Percentiles rank a stretch among this genome's conserved stretches.
phyloP scores from a whole-genome alignment of 2,113 vertebrate species.

The Panthera uncia region DNA sequence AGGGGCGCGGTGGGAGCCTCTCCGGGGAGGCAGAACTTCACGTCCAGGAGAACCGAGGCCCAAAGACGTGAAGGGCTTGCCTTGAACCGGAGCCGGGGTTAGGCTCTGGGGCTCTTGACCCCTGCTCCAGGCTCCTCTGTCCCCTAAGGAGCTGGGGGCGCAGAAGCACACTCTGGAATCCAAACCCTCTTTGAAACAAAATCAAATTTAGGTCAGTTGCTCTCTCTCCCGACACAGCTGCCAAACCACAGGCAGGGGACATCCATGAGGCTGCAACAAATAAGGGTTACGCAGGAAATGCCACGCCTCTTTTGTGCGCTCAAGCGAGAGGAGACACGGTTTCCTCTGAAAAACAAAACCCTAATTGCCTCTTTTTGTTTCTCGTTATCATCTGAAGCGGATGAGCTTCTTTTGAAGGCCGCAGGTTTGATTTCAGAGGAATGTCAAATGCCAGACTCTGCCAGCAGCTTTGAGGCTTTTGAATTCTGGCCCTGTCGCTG shows the following conservation, averaged over 20 bases:
- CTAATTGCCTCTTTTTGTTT: slow-evolving; percentile 1
- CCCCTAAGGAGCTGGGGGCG: not conserved
- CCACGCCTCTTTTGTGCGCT: not conserved
- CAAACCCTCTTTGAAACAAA: slow-evolving; percentile 20
- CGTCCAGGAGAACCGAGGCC: not conserved
- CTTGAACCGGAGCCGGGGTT: not conserved
- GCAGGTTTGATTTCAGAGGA: slow-evolving; percentile 5
- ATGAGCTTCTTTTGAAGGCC: not conserved
- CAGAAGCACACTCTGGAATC: not conserved
- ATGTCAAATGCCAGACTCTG: not conserved
- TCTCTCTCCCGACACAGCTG: slow-evolving; percentile 10
- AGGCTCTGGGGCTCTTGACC: not conserved
- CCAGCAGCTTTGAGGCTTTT: not conserved
- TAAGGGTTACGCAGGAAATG: slow-evolving; percentile 42
- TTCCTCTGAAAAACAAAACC: not conserved
- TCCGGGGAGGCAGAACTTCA: not conserved
- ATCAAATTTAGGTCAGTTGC: not conserved
- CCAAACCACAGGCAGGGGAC: slow-evolving; percentile 32
- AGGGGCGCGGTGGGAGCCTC: not conserved
- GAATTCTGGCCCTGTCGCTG: not conserved
- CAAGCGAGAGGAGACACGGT: not conserved
- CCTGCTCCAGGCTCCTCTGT: not conserved
- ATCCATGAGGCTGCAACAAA: not conserved
- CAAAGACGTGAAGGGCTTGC: not conserved
- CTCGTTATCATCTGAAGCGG: not conserved